Conservation (phyloP, 2,888 invertebrate genomes). For the Salticus scenicus region DNA sequence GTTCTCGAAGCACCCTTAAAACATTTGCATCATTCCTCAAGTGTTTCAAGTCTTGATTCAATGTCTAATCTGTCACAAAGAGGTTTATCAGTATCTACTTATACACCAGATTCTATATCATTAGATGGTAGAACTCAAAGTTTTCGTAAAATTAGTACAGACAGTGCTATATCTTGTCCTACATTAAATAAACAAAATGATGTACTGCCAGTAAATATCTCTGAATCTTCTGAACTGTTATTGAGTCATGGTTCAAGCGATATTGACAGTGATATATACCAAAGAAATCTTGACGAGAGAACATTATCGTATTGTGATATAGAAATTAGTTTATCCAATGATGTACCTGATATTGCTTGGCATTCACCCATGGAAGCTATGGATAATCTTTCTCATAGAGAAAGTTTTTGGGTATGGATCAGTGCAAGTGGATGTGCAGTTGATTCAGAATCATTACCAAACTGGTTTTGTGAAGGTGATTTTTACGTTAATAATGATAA, state of each 20-base stretch:
- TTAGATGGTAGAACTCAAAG: constrained; percentile 27
- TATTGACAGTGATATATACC: not conserved
- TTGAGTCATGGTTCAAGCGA: too few relatives aligned
- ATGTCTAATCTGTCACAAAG: constrained; percentile 46
- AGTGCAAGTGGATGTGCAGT: constrained; percentile 87
- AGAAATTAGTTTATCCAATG: constrained; percentile 29
- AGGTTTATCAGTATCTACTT: constrained; percentile 23
- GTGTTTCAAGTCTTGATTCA: constrained; percentile 57
- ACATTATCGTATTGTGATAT: constrained; percentile 41
- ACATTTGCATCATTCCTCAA: constrained; percentile 29
- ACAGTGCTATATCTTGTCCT: constrained; percentile 17
- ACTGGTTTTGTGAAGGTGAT: constrained; percentile 80
- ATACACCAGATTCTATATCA: constrained; percentile 41
- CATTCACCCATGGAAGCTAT: constrained; percentile 37
- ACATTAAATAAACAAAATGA: not conserved
- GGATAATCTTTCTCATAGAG: constrained; percentile 32
- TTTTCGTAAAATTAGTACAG: constrained; percentile 35
- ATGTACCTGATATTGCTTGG: constrained; percentile 27
- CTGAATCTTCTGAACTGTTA: not conserved
- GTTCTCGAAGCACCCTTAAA: constrained; percentile 31
- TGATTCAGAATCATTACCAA: constrained; percentile 84
- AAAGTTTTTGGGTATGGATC: constrained; percentile 83
- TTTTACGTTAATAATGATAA: too few relatives aligned
- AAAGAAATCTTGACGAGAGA: constrained; percentile 18
- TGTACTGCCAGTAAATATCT: too few relatives aligned